Evolutionary conservation across 2,113 vertebrate genomes (phyloP).

Genomic region (Ictalurus furcatus): DNA sequence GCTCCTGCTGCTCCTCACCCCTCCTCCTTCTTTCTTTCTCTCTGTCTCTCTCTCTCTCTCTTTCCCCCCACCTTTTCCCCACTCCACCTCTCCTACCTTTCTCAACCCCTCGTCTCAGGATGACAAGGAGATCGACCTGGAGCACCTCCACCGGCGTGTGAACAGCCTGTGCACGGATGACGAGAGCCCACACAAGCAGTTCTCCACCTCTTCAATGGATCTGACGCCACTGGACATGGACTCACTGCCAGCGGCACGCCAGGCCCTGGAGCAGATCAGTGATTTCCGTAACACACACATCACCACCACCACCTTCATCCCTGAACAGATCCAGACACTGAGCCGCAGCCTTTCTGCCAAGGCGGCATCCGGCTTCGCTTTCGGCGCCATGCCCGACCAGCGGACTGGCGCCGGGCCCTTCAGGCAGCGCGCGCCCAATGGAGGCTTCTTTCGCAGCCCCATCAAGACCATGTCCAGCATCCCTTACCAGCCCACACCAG

Average conservation of each 20-base stretch:
- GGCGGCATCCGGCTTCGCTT: conserved; percentile 94
- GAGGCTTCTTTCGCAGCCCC: conserved; percentile 98
- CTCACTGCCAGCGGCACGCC: conserved; percentile 92
- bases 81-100: conserved; percentile 31
- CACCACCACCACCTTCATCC: conserved; percentile 99
- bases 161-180: conserved; percentile 99
- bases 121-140: conserved; percentile 99
- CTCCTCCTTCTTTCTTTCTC: conserved; percentile 42
- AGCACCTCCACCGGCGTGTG: conserved; percentile 97
- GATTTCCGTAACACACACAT: conserved; percentile 99
- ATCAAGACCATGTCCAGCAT: conserved; percentile 99
- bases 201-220: conserved; percentile 98
- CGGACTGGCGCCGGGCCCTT: conserved; percentile 91
- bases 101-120: conserved; percentile 76
- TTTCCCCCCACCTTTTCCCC: conserved; percentile 23
- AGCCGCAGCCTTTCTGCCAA: conserved; percentile 97
- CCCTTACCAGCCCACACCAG: conserved; percentile 97
- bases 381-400: conserved; percentile 90
- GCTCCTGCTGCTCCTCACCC: conserved; percentile 47
- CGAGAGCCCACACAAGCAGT: conserved; percentile 99
- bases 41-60: conserved; percentile 23
- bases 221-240: conserved; percentile 98
- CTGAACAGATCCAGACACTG: conserved; percentile 99
- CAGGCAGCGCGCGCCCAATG: conserved; percentile 96
- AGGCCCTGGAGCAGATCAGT: conserved; percentile 98